Base-by-base conservation (phyloP, 1,140 invertebrate genomes). In the Rhopalosiphum padi region DNA sequence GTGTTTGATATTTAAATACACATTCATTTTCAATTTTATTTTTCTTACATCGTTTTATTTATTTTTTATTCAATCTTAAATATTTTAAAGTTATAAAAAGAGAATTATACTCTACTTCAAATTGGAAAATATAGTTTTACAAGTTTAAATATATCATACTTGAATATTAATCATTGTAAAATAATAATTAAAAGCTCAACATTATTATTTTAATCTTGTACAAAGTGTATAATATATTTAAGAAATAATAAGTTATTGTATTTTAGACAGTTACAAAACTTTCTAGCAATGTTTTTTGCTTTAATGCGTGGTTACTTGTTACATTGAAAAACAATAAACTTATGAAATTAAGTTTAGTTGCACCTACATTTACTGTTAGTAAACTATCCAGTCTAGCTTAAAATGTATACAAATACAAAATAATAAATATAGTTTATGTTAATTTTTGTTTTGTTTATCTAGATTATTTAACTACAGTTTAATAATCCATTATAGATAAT, bases 261-360 rank as follows among this genome's bases (percentile, higher is more conserved):
- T 68, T 68, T 68, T 68, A 68, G 60, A 30, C n/a, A 68, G 30
- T 68, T 68, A 68, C 15, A n/a, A 68, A 68, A 68, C 60, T 68
- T 68, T n/a, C 15, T n/a, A 68, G n/a, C 30, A 68, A 68, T n/a
- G 60, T n/a, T 68, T n/a, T 68, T 68, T 68, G 4, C 11, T n/a
- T 68, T n/a, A n/a, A 68, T n/a, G 3, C 4, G 4, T 68, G 15
- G 60, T 68, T 68, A n/a, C 60, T 68, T 68, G 15, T 68, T n/a
- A 68, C 60, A 68, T 68, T n/a, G 30, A 68, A 68, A 68, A 68
- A n/a, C 60, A 68, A 68, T 68, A 68, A 68, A 68, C 60, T 68
- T 68, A n/a, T 68, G 60, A 68, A 68, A 68, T 11, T 68, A 68
- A 68, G 30, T 68, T 68, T 68, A n/a, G 4, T 30, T 68, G 4